Evolutionary conservation across 2,888 invertebrate species (phyloP).

Genomic region (Brachylomia viminalis): DNA sequence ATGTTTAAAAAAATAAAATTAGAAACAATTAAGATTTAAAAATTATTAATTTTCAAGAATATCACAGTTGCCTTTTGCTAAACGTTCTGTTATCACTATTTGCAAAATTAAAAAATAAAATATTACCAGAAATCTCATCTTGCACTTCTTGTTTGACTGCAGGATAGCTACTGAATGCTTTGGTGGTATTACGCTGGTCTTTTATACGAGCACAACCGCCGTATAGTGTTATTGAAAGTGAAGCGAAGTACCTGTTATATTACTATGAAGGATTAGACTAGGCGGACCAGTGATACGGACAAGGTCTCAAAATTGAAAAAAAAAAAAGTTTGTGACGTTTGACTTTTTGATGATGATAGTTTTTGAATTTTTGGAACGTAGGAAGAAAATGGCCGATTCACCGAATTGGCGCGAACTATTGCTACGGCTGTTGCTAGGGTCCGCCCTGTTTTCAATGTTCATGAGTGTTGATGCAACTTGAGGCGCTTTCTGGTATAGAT

Average conservation of each 20-base stretch:
- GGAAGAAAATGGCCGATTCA: background rate
- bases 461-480: background rate
- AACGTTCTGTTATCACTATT: slow-evolving; percentile 55
- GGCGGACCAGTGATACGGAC: slow-evolving; percentile 63
- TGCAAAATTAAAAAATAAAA: slow-evolving; percentile 61
- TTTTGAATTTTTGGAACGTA: background rate
- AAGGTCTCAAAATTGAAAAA: slow-evolving; percentile 61
- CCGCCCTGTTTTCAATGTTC: slow-evolving; percentile 8
- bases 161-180: slow-evolving; percentile 89
- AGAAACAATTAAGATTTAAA: background rate
- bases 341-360: background rate
- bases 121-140: slow-evolving; percentile 89
- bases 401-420: slow-evolving; percentile 1
- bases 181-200: slow-evolving; percentile 74
- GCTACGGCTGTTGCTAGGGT: background rate
- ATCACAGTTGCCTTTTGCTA: slow-evolving; percentile 20
- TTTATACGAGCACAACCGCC: slow-evolving; percentile 81
- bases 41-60: background rate
- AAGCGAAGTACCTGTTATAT: slow-evolving; percentile 66
- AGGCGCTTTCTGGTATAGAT: background rate
- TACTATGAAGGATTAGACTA: slow-evolving; percentile 65
- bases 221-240: slow-evolving; percentile 81
- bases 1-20: background rate
- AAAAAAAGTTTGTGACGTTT: slow-evolving; percentile 38
- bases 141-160: slow-evolving; percentile 89